Evolutionary conservation across 2,888 invertebrate genomes (phyloP), one percentile per base, ranked within the genome.

Genomic region (Drosophila yooni): DNA sequence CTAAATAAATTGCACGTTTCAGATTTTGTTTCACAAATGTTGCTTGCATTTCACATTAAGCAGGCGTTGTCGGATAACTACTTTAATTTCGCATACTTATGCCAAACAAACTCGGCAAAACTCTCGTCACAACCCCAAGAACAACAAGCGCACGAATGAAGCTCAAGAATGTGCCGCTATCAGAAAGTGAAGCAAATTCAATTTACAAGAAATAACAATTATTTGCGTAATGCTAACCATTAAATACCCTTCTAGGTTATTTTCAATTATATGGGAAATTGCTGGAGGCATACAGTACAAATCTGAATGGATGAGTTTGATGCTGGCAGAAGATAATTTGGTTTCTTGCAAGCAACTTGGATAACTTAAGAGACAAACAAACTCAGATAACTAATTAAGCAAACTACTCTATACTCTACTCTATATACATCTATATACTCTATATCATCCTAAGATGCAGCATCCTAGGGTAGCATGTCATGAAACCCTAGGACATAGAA

Each of bases 131-230:
- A 46, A 7, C 10, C 36, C 21, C 33, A 53, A 25, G 8, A 33
- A 21, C 1, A 56, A 43, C 38, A 27, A 46, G 51, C 60, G 25
- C 5, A 53, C 34, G 76, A 53, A 64, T 66, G 63, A 38, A 56
- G 43, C 33, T 56, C 10, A 48, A 40, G 76, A 77, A 77, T 76
- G 79, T 67, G 70, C 40, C 63, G 61, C 61, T 53, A 48, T 38
- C 73, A 65, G 59, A 63, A 77, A 70, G 50, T 40, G 40, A 40
- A 53, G 13, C 34, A 54, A 13, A 53, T 40, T 34, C 34, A 46
- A 33, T 25, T n/a, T 31, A 43, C n/a, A n/a, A 46, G 15, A 25
- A 15, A 34, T 15, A 36, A 18, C 0, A 6, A 3, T 1, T 2
- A 10, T 50, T 6, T 13, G 3, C n/a, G 29, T 2, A 10, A 40